Base-by-base conservation (phyloP, 2,113 vertebrate genomes). In the Nanorana parkeri region DNA sequence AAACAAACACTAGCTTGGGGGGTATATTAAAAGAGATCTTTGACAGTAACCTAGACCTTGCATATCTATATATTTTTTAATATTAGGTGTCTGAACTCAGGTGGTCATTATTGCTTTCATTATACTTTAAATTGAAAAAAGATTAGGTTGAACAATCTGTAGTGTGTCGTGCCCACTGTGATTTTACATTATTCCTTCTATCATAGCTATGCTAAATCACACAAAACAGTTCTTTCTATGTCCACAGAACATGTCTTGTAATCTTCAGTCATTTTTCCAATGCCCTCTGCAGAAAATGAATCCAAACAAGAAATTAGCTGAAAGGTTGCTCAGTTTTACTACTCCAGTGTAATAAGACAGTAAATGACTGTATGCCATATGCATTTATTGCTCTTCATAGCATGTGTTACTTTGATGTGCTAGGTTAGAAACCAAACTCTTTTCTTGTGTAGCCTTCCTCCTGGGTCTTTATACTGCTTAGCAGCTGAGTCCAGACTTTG, bases 401-500 rank as follows among this genome's bases (percentile, higher is more conserved):
- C 94, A 93, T 94, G 93, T 94, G 91, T 92, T 92, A 91, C 93
- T 96, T 95, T 95, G 94, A 95, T 95, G 94, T 95, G 91, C 85
- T 92, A 91, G 91, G 91, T 92, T 89, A 89, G 91, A 91, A 93
- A 91, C 89, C 92, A 88, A 91, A 89, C 93, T 94, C 91, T 91
- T 93, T 96, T 93, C 95, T 92, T 93, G 88, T 91, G 87, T 86
- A 92, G 92, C 93, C 94, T 95, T 95, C 94, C 95, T 95, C 93
- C 95, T 94, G 96, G 90, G 95, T 95, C 94, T 96, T 96, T 95
- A 96, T 95, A 85, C 93, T 91, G 94, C 91, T 95, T 92, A 93
- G 91, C 96, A 95, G 95, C 97, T 95, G 95, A 96, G 95, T 93
- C 88, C 95, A 94, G 94, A 94, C 94, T 95, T 96, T 95, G 93